Evolutionary conservation across 2,113 vertebrate genomes (phyloP).

Genomic region (Oncorhynchus keta): DNA sequence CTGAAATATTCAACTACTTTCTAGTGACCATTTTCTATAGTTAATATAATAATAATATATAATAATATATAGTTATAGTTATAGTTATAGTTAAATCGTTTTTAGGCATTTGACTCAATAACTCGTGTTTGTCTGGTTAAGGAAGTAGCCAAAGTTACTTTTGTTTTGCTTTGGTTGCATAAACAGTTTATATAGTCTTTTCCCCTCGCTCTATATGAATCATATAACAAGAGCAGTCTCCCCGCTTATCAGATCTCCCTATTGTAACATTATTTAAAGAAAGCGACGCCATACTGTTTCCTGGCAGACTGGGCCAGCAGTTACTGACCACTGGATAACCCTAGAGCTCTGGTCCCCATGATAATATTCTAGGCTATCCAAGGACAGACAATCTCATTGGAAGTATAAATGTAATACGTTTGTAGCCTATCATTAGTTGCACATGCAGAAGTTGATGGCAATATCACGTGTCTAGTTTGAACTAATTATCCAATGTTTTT

Average conservation of each 20-base stretch:
- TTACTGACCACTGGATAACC: constrained; percentile 66
- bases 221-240: constrained; percentile 56
- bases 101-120: not conserved
- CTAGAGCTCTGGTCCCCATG: constrained; percentile 7
- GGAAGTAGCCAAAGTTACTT: constrained; percentile 19
- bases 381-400: not conserved
- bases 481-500: not conserved
- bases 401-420: not conserved
- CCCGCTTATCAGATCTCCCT: constrained; percentile 66
- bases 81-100: too few species aligned
- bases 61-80: too few species aligned
- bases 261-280: constrained; percentile 74
- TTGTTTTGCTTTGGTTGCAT: constrained; percentile 21
- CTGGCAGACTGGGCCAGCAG: constrained; percentile 55
- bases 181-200: constrained; percentile 63
- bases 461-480: not conserved
- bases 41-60: too few species aligned
- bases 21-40: too few species aligned
- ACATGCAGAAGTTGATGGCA: not conserved
- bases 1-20: too few species aligned
- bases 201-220: constrained; percentile 59
- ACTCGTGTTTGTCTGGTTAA: not conserved
- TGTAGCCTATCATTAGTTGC: not conserved
- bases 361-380: not conserved
- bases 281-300: constrained; percentile 58